Percentiles rank a stretch among this genome's conserved stretches.
phyloP scores from a whole-genome alignment of 2,888 invertebrate genomes.

The Tipula unca region DNA sequence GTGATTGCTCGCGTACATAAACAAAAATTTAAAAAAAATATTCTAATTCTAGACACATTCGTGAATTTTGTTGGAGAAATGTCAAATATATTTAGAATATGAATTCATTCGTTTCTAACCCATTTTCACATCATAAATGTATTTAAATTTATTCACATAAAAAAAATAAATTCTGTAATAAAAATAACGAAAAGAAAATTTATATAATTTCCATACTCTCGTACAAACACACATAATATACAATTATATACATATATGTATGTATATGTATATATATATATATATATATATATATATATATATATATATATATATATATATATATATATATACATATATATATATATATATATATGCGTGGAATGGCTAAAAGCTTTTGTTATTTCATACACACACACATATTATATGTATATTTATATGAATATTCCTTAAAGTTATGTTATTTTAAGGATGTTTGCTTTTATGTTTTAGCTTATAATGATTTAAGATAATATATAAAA shows the following conservation, averaged over 20 bases:
- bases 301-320: too few relatives aligned
- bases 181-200: neutral
- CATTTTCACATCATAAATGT: neutral
- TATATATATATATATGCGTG: neutral
- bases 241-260: neutral
- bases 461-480: neutral
- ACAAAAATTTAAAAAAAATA: neutral
- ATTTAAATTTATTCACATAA: neutral
- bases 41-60: neutral
- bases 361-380: neutral
- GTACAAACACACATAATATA: neutral
- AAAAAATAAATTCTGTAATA: neutral
- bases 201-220: neutral
- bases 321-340: too few relatives aligned
- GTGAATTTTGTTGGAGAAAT: neutral
- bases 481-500: neutral
- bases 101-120: neutral
- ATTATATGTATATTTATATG: too few relatives aligned
- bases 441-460: slow-evolving; percentile 3
- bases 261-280: too few relatives aligned
- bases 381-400: neutral
- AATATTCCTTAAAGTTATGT: neutral
- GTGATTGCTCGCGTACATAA: neutral
- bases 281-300: too few relatives aligned
- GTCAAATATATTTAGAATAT: neutral